Evolutionary conservation across 1,140 invertebrate species (phyloP).

Genomic region (Sycobia sp.): DNA sequence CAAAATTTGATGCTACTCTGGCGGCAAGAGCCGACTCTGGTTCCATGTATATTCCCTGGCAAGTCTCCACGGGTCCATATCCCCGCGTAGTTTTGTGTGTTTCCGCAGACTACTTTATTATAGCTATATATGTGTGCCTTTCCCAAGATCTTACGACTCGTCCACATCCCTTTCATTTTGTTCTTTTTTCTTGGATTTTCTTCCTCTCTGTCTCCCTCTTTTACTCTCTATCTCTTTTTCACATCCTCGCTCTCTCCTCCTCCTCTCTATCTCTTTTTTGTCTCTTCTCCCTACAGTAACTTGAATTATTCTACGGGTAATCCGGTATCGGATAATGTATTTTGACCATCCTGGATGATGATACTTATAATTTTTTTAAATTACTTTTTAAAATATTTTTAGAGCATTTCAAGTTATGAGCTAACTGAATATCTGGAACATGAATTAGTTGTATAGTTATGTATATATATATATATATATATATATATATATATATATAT

Average conservation of each 20-base stretch:
- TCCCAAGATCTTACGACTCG: no score
- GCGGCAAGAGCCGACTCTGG: background rate
- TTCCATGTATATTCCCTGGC: background rate
- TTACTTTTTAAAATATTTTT: no score
- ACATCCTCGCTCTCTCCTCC: slow-evolving; percentile 34
- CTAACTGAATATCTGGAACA: no score
- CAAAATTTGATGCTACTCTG: slow-evolving; percentile 25
- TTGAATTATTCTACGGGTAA: no score
- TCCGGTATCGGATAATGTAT: slow-evolving; percentile 16
- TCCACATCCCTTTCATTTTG: no score
- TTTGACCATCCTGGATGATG: slow-evolving; percentile 14
- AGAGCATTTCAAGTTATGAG: no score
- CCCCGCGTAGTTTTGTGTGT: slow-evolving; percentile 8
- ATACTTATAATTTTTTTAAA: slow-evolving; percentile 3
- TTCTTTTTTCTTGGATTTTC: slow-evolving; percentile 24
- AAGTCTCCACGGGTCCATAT: slow-evolving; percentile 8
- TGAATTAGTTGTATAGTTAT: no score
- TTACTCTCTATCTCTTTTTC: no score
- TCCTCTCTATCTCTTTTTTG: slow-evolving; percentile 20
- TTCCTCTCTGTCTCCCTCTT: no score
- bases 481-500: no score
- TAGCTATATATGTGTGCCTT: slow-evolving; percentile 18
- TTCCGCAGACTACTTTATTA: slow-evolving; percentile 24
- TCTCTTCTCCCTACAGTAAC: slow-evolving; percentile 1
- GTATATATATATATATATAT: no score